Base-by-base conservation (phyloP, 2,797 vertebrate genomes). In the Silurus lanzhouensis region DNA sequence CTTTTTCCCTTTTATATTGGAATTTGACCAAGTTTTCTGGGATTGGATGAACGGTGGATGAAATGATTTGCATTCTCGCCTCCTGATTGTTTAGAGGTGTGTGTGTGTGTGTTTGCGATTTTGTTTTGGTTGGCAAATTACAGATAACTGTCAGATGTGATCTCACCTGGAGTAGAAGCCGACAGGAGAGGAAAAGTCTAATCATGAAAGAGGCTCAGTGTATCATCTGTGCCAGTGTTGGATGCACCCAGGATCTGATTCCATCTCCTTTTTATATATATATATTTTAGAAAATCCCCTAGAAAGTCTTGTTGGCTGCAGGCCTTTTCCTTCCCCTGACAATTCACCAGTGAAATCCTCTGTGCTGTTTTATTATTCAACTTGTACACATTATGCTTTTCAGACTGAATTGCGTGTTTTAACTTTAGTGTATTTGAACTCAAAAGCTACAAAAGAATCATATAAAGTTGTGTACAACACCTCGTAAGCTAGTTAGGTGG, bases 201-300 rank as follows among this genome's bases (percentile, higher is more conserved):
- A 70, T 63, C 1, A 84, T 6, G 70, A 83, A 81, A 67, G n/a
- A 2, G 57, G 60, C n/a, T 92, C 91, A 92, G 89, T 89, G 91
- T 92, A 92, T 91, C 81, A 83, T 92, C 89, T 89, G 83, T 85
- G 91, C 90, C 91, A 91, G 92, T 88, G 91, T 91, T 92, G 91
- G 91, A 93, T 93, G 91, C 93, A 93, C 93, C 92, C 90, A 92
- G 93, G 93, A 93, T 92, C 92, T 91, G 91, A 92, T 93, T 92
- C 91, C 92, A 92, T 92, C 84, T 89, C 92, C 88, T 92, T 93
- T 94, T 93, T 93, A 92, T 31, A 31, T 27, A 27, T 27, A 90
- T 90, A 87, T 90, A 84, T 92, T 90, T 38, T 38, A 38, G 38
- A 38, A 38, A 27, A 8, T 90, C 81, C 90, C 89, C 84, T 48